These are phyloP conservation scores for Paradoxurus hermaphroditus DNA, from an alignment of 2,113 vertebrate genomes.

Conservation along the genomic window DNA sequence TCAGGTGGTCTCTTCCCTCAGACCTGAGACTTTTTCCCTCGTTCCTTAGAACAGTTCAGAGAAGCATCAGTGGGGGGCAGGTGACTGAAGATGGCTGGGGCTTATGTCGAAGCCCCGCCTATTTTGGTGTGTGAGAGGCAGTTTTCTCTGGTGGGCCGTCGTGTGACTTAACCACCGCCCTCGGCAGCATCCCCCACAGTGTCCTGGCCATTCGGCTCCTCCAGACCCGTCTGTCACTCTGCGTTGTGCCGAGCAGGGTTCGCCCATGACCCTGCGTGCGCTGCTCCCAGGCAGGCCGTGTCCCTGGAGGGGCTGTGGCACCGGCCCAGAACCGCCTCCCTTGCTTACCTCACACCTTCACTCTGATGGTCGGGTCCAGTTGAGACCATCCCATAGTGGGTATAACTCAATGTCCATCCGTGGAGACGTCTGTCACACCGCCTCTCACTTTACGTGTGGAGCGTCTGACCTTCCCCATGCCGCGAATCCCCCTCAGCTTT, in stretches of 20 bases:
- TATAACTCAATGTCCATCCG: accelerated
- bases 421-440: accelerated
- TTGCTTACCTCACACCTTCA: accelerated
- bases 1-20: background rate
- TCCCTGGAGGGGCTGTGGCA: background rate
- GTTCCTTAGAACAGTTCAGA: background rate
- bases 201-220: background rate
- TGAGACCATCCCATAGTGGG: accelerated
- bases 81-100: background rate
- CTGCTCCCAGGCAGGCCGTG: background rate
- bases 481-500: background rate
- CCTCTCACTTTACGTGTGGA: accelerated
- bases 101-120: too few relatives aligned
- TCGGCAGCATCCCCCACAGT: accelerated
- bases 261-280: accelerated
- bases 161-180: background rate
- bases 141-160: accelerated
- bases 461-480: background rate
- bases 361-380: accelerated
- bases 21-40: background rate
- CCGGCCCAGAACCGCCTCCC: background rate
- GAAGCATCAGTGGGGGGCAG: background rate
- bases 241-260: accelerated
- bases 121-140: accelerated
- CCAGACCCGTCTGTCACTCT: accelerated